Evolutionary conservation across 2,113 vertebrate species (phyloP).

Genomic region (Poecile atricapillus): DNA sequence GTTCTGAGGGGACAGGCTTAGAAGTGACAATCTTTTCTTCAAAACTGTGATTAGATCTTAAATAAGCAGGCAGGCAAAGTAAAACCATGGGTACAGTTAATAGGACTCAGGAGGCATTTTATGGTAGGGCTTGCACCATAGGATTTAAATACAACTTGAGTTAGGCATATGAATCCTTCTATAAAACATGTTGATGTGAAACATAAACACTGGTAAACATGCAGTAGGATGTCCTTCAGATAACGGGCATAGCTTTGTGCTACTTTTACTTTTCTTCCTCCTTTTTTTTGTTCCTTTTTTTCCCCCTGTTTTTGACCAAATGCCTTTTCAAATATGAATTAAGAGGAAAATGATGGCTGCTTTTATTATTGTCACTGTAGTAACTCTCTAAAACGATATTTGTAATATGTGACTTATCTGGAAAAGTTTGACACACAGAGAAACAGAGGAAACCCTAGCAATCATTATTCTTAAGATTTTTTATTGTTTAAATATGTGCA

Average conservation of each 20-base stretch:
- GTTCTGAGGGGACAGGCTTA: conserved; percentile 66
- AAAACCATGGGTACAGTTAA: conserved; percentile 83
- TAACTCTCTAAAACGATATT: background rate
- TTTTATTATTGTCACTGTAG: background rate
- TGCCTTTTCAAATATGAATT: conserved; percentile 10
- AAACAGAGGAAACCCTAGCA: background rate
- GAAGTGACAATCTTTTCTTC: conserved; percentile 63
- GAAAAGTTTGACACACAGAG: conserved; percentile 11
- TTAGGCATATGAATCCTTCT: conserved; percentile 79
- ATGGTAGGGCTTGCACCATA: conserved; percentile 76
- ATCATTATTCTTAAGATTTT: background rate
- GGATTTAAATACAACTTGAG: conserved; percentile 67
- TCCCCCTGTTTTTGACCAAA: background rate
- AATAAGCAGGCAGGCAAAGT: conserved; percentile 78
- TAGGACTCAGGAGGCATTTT: conserved; percentile 84
- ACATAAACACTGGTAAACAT: conserved; percentile 49
- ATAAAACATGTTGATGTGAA: conserved; percentile 61
- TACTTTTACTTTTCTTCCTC: background rate
- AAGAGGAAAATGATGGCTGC: background rate
- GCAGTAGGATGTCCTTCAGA: conserved; percentile 27
- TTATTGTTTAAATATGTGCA: background rate
- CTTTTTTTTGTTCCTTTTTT: background rate
- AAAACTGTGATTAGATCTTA: conserved; percentile 71
- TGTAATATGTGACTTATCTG: background rate
- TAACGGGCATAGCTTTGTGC: background rate